These are phyloP conservation scores for Malurus alboscapulatus DNA, from an alignment of 2,113 vertebrate genomes.

Conservation along the genomic window DNA sequence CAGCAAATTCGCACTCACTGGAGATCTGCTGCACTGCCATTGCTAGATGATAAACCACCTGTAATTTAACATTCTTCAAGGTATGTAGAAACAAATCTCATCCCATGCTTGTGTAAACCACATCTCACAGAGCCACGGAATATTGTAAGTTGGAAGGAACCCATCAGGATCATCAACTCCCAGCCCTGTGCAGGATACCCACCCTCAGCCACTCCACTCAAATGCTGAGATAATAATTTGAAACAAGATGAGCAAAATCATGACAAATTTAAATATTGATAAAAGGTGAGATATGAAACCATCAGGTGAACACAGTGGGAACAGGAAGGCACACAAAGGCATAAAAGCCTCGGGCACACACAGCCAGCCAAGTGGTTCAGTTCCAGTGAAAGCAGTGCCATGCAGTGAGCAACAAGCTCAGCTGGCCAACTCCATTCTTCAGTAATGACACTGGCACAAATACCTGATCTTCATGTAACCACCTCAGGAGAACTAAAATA, in stretches of 20 bases:
- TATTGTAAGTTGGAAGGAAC: not conserved
- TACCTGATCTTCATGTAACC: not conserved
- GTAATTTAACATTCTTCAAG: not conserved
- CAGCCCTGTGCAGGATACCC: not conserved
- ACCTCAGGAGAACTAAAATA: not conserved
- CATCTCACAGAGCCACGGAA: rapidly evolving
- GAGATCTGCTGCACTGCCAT: not conserved
- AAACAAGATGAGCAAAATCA: not conserved
- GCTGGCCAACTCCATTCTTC: not conserved
- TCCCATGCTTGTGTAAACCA: rapidly evolving
- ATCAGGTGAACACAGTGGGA: not conserved
- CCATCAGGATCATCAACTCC: not conserved
- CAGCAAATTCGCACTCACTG: not conserved
- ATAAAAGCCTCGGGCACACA: not conserved
- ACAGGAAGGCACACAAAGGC: not conserved
- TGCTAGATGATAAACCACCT: not conserved
- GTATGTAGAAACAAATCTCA: not conserved
- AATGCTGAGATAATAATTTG: not conserved
- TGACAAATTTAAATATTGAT: not conserved
- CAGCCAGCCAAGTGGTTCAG: not conserved
- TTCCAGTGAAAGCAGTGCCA: not conserved
- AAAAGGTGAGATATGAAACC: not conserved
- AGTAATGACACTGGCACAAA: not conserved
- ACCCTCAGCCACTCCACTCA: not conserved
- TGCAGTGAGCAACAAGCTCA: not conserved